Conservation (phyloP, 2,797 vertebrate species). For the Lacerta agilis region DNA sequence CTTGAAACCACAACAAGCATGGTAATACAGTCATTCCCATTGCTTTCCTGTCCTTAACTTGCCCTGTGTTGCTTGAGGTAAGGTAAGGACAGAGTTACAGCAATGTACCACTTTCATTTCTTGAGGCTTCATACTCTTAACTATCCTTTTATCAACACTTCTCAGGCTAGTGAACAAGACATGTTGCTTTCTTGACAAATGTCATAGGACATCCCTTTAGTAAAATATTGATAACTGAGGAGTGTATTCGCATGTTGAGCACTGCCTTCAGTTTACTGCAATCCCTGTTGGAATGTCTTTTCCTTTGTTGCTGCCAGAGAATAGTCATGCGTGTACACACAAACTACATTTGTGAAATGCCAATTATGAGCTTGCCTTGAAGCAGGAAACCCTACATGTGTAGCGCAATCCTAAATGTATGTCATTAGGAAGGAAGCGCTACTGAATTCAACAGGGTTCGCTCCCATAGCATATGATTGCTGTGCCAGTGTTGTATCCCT, state of each 20-base stretch:
- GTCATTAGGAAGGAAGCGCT: background rate
- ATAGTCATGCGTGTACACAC: background rate
- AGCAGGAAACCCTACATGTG: background rate
- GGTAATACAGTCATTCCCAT: background rate
- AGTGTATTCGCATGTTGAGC: background rate
- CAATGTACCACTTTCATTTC: background rate
- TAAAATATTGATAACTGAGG: background rate
- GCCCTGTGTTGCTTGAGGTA: background rate
- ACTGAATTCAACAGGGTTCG: background rate
- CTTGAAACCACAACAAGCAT: slow-evolving; percentile 10
- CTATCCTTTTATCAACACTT: background rate
- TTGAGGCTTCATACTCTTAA: slow-evolving; percentile 16
- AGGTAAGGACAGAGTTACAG: slow-evolving; percentile 22
- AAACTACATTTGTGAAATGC: background rate
- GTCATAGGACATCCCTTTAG: background rate
- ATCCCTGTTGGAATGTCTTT: background rate
- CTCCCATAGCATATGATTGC: background rate
- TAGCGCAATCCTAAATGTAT: background rate
- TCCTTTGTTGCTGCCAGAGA: background rate
- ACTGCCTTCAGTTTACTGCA: background rate
- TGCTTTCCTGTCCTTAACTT: slow-evolving; percentile 26
- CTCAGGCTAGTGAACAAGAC: background rate
- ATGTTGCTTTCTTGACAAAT: slow-evolving; percentile 4
- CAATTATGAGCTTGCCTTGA: background rate
- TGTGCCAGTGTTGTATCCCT: background rate